phyloP scores from a whole-genome alignment of 2,888 invertebrate species.

The Amiota mariae region DNA sequence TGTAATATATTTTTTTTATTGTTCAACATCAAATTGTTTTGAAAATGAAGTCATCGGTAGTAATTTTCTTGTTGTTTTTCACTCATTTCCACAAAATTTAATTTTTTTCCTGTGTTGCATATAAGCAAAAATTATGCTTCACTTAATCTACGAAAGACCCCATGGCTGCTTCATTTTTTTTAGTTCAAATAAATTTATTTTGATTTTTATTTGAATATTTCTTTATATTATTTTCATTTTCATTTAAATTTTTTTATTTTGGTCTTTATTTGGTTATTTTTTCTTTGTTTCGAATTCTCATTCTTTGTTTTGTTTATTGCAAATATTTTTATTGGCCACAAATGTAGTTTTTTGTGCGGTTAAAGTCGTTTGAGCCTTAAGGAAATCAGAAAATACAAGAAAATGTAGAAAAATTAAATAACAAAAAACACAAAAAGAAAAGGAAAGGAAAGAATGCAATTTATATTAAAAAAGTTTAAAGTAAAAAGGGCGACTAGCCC shows the following conservation, averaged over 20 bases:
- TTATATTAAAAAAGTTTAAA: constrained; percentile 30
- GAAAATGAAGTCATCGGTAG: constrained; percentile 15
- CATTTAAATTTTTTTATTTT: too few species aligned
- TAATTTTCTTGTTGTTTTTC: constrained; percentile 7
- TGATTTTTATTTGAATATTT: not conserved
- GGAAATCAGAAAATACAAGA: too few species aligned
- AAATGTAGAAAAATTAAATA: too few species aligned
- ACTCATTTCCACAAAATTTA: not conserved
- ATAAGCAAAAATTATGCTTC: constrained; percentile 3
- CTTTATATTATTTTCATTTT: not conserved
- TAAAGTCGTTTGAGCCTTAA: too few species aligned
- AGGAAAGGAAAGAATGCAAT: not conserved
- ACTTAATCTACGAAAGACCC: not conserved
- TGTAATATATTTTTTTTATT: too few species aligned
- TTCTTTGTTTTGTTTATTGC: too few species aligned
- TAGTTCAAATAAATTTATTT: constrained; percentile 2
- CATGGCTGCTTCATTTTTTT: not conserved
- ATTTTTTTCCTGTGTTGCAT: constrained; percentile 22
- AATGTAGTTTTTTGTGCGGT: too few species aligned
- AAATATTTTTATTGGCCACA: too few species aligned
- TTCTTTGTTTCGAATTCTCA: too few species aligned
- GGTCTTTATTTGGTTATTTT: not conserved
- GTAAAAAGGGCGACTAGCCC: not conserved
- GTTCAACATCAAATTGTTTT: not conserved
- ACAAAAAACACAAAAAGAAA: too few species aligned